phyloP scores from a whole-genome alignment of 2,113 vertebrate species.

The Aramus guarauna region DNA sequence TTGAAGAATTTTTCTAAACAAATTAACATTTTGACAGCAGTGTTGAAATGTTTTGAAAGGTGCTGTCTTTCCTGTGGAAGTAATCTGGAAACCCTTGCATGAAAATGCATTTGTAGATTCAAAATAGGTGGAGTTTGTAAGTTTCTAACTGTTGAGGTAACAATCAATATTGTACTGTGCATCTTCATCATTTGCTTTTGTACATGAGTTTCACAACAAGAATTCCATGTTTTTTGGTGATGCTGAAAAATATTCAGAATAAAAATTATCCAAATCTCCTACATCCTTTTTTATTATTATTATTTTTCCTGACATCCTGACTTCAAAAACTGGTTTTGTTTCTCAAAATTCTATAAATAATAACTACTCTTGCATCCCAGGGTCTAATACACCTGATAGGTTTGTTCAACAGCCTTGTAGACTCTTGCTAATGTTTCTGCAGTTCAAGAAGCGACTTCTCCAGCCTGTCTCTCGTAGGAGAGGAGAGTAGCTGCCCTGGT shows the following conservation, averaged over 20 bases:
- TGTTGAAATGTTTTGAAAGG: background rate
- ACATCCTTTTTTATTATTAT: too few species aligned
- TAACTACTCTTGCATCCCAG: background rate
- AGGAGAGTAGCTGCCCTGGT: background rate
- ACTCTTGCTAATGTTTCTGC: background rate
- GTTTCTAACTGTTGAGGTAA: background rate
- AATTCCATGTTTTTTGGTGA: background rate
- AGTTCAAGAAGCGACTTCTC: background rate
- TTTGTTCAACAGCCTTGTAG: background rate
- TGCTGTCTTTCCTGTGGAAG: background rate
- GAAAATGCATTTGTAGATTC: background rate
- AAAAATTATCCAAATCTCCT: background rate
- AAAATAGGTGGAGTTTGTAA: background rate
- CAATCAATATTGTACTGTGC: background rate
- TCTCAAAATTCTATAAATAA: background rate
- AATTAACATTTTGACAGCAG: background rate
- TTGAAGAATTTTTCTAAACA: background rate
- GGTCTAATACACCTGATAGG: background rate
- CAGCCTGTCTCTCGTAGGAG: background rate
- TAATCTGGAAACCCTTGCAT: background rate
- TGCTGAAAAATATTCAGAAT: background rate
- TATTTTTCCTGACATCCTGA: background rate
- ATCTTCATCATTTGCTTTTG: background rate
- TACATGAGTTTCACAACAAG: background rate
- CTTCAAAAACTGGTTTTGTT: background rate